phyloP scores from a whole-genome alignment of 2,888 invertebrate species.

The Ferdinandea cuprea region DNA sequence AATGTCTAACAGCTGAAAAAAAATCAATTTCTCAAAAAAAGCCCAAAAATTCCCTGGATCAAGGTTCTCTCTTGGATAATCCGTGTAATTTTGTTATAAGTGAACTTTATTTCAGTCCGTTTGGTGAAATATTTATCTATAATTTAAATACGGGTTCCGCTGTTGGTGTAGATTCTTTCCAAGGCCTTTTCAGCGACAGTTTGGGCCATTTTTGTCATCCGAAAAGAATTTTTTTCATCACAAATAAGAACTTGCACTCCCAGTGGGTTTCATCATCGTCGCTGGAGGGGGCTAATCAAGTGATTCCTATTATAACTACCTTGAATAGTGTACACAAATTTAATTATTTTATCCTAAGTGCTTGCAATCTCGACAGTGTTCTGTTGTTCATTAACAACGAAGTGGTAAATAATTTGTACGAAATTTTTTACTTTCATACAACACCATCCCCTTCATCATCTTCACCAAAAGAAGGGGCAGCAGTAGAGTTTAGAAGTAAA shows the following conservation, averaged over 20 bases:
- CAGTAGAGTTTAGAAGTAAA: slow-evolving; percentile 41
- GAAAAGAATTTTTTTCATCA: slow-evolving; percentile 58
- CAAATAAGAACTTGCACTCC: slow-evolving; percentile 51
- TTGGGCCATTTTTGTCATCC: slow-evolving; percentile 55
- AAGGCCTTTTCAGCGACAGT: slow-evolving; percentile 61
- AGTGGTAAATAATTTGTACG: slow-evolving; percentile 73
- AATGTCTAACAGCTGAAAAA: slow-evolving; percentile 76
- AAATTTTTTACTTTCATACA: slow-evolving; percentile 62
- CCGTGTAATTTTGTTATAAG: slow-evolving; percentile 69
- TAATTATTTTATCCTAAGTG: slow-evolving; percentile 70
- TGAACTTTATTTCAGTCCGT: slow-evolving; percentile 70
- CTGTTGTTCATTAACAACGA: slow-evolving; percentile 75
- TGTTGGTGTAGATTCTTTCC: slow-evolving; percentile 62
- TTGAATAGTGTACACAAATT: slow-evolving; percentile 68
- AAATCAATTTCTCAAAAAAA: slow-evolving; percentile 51
- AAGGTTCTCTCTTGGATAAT: slow-evolving; percentile 57
- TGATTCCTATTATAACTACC: slow-evolving; percentile 42
- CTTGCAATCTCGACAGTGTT: slow-evolving; percentile 58
- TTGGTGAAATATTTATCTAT: slow-evolving; percentile 73
- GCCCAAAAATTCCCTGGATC: slow-evolving; percentile 68
- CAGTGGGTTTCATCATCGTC: slow-evolving; percentile 64
- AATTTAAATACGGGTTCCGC: slow-evolving; percentile 69
- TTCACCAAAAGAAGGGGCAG: slow-evolving; percentile 29
- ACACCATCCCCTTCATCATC: not conserved
- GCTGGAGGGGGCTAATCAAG: slow-evolving; percentile 55